phyloP scores from a whole-genome alignment of 2,888 invertebrate species.

The Ryuthela nishihirai region DNA sequence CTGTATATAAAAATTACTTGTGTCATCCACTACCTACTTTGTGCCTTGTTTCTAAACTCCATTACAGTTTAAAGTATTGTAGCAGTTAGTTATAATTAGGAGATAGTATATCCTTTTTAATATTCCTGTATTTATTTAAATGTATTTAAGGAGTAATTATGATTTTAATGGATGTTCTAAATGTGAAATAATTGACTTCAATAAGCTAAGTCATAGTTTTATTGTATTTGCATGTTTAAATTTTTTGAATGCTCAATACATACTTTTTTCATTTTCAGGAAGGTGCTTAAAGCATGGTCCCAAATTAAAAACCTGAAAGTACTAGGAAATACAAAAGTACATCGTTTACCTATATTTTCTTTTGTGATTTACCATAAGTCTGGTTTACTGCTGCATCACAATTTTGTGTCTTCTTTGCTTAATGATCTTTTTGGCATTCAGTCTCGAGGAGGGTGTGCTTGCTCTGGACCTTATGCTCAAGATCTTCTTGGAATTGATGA shows the following conservation, averaged over 20 bases:
- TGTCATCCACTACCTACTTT: no score
- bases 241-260: no score
- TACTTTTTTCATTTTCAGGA: slow-evolving; percentile 41
- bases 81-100: no score
- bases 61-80: no score
- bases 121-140: no score
- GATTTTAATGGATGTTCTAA: no score
- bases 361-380: slow-evolving; percentile 73
- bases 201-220: no score
- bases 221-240: background rate
- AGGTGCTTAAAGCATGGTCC: slow-evolving; percentile 56
- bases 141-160: no score
- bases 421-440: slow-evolving; percentile 92
- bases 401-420: slow-evolving; percentile 77
- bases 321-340: slow-evolving; percentile 58
- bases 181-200: no score
- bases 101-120: no score
- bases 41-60: no score
- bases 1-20: no score
- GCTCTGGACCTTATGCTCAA: slow-evolving; percentile 79
- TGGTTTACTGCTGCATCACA: slow-evolving; percentile 79
- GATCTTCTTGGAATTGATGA: slow-evolving; percentile 79
- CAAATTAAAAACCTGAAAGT: slow-evolving; percentile 72
- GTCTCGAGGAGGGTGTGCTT: slow-evolving; percentile 69
- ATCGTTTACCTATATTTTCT: slow-evolving; percentile 74